Conservation (phyloP, 2,888 invertebrate species). For the Bimastos eiseni region DNA sequence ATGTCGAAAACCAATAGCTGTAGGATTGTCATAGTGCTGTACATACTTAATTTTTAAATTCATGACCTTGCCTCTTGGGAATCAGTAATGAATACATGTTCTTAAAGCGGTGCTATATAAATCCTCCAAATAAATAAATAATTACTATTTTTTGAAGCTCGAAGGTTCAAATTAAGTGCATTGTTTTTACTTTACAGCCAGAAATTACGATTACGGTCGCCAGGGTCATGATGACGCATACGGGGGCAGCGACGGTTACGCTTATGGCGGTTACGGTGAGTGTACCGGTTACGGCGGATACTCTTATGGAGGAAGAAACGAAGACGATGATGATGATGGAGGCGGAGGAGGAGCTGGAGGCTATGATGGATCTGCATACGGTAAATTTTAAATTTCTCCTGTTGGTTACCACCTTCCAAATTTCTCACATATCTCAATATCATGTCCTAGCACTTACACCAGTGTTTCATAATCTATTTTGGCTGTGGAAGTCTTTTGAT, state of each 20-base stretch:
- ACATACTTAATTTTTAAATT: too few relatives aligned
- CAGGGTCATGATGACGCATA: conserved; percentile 44
- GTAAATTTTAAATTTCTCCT: neutral
- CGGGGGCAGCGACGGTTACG: conserved; percentile 28
- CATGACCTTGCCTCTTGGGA: too few relatives aligned
- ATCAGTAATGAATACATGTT: too few relatives aligned
- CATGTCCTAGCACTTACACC: too few relatives aligned
- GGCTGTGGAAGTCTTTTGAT: too few relatives aligned
- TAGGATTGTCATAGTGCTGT: too few relatives aligned
- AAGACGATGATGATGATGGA: neutral
- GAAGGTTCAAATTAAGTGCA: neutral
- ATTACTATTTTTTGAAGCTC: neutral
- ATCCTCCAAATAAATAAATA: too few relatives aligned
- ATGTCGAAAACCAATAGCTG: too few relatives aligned
- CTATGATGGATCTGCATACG: neutral
- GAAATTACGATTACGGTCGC: conserved; percentile 57
- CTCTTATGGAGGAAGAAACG: neutral
- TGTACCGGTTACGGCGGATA: conserved; percentile 1
- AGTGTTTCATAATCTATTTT: too few relatives aligned
- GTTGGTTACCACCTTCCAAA: too few relatives aligned
- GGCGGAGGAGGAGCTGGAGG: conserved; percentile 4
- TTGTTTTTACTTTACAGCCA: conserved; percentile 48
- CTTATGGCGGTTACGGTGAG: conserved; percentile 24
- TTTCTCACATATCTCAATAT: too few relatives aligned
- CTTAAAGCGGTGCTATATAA: too few relatives aligned